A percentile compares a stretch with the other conserved stretches of the same genome.
These are phyloP conservation scores for Aurelia sp. DNA, from an alignment of 30 jellyfish, hydroid and myxozoan genomes.

Conservation along the genomic window DNA sequence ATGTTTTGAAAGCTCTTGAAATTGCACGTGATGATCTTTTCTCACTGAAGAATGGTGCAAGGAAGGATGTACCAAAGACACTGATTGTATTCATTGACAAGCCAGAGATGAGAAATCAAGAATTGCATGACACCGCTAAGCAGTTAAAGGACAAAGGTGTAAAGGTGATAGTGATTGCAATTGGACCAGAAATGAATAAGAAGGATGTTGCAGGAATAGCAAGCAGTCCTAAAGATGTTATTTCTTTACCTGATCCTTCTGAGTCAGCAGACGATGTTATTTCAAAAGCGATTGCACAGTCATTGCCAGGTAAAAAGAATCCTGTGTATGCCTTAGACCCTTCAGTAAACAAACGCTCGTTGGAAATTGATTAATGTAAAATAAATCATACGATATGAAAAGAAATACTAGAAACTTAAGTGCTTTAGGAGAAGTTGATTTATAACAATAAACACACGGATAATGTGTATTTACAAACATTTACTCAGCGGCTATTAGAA, in stretches of 20 bases:
- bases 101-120: neutral
- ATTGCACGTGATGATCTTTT: conserved; percentile 30
- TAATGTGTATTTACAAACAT: too few species aligned
- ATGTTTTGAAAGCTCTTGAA: conserved; percentile 61
- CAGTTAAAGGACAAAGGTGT: conserved; percentile 36
- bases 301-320: neutral
- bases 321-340: too few species aligned
- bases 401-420: too few species aligned
- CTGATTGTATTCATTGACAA: conserved; percentile 22
- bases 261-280: neutral
- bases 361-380: too few species aligned
- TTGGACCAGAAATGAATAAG: conserved; percentile 29
- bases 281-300: neutral
- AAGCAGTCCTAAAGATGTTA: neutral
- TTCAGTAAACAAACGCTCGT: too few species aligned
- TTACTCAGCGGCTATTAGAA: too few species aligned
- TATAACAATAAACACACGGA: neutral
- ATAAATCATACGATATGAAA: too few species aligned
- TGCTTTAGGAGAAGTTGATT: too few species aligned
- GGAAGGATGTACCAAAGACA: conserved; percentile 40
- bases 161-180: conserved; percentile 43
- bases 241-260: conserved; percentile 6
- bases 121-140: conserved; percentile 23
- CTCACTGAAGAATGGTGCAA: conserved; percentile 28
- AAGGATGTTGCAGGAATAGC: conserved; percentile 20